Base-by-base conservation (phyloP, 1,140 invertebrate species). In the Drosophila bocki region DNA sequence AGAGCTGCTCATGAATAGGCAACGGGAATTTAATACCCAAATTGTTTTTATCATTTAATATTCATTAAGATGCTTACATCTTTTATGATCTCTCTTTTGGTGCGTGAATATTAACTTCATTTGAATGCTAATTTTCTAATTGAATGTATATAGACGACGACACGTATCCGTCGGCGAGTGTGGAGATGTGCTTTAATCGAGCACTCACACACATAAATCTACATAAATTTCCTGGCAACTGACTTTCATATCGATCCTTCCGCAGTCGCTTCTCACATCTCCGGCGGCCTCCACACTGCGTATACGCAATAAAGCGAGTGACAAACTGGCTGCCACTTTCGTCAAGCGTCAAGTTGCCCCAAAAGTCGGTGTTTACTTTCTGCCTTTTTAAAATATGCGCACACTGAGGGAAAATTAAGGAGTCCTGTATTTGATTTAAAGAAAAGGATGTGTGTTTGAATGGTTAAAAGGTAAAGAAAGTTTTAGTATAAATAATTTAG, bases 71-170 rank as follows among this genome's bases (percentile, higher is more conserved):
- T 37, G 35, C 67, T 59, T 72, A 72, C 53, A 72, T 72, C 67
- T 72, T 72, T 60, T 72, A 72, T 72, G 67, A 26, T 19, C 37
- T 47, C 51, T 37, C 19, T 26, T 6, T 7, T 56, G 54, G 61
- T 65, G 72, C 70, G 82, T 59, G 41, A 81, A 69, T 54, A 54
- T 78, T 64, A 68, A 9, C 79, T 80, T 80, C 48, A 85, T 85
- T 74, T 84, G 63, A 71, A 84, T 85, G 81, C 81, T 84, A 84
- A 84, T 84, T 81, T 85, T 77, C 39, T 50, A 48, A 80, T 74
- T 81, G 82, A 81, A 59, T 56, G 41, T 48, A 35, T 74, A 41
- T 45, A 15, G 62, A 54, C 17, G 57, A 39, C 33, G 33, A 77
- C 67, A 68, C 58, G 58, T 72, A 58, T 32, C 17, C 39, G 22